Evolutionary conservation across 2,888 invertebrate genomes (phyloP).

Genomic region (Tuberolachnus salignus): DNA sequence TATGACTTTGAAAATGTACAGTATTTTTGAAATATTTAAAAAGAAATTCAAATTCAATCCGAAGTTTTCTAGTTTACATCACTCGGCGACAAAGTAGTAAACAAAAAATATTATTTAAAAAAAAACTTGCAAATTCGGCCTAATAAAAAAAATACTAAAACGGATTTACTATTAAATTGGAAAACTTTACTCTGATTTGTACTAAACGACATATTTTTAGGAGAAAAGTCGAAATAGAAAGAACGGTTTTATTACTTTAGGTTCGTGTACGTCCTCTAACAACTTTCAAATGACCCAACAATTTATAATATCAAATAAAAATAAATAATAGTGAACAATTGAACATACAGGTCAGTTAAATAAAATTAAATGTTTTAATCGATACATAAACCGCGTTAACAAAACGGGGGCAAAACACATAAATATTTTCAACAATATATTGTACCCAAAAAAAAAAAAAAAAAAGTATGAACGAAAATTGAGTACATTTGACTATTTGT

Average conservation of each 20-base stretch:
- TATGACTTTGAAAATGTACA: too few species aligned
- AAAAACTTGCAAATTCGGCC: neutral
- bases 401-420: too few species aligned
- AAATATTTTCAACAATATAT: neutral
- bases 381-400: neutral
- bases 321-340: neutral
- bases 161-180: conserved; percentile 9
- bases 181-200: conserved; percentile 23
- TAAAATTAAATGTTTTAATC: conserved; percentile 13
- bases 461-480: neutral
- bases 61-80: neutral
- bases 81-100: neutral
- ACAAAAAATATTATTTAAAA: conserved; percentile 5
- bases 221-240: conserved; percentile 16
- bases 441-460: too few species aligned
- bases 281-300: conserved; percentile 1
- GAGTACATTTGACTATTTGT: too few species aligned
- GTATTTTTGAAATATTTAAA: too few species aligned
- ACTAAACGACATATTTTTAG: conserved; percentile 31
- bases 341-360: neutral
- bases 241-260: conserved; percentile 23
- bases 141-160: neutral
- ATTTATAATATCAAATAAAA: neutral
- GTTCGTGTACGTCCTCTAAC: neutral
- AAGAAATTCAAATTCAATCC: neutral